These are phyloP conservation scores for Patagioenas fasciata DNA, from an alignment of 2,113 vertebrate genomes.

Conservation along the genomic window DNA sequence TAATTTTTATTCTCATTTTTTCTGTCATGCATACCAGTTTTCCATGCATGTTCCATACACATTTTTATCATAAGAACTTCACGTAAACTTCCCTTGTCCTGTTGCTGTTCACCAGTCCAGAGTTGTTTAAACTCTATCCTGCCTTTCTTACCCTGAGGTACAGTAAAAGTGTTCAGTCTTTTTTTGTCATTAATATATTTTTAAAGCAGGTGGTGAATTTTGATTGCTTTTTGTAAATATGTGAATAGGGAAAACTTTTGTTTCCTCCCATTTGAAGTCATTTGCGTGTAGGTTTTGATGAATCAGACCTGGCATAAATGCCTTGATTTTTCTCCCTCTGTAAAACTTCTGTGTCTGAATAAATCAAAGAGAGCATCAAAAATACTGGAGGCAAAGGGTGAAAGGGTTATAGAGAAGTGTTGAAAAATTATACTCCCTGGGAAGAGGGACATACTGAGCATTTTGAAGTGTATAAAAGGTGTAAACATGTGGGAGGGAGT, in stretches of 20 bases:
- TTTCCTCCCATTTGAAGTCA: constrained; percentile 7
- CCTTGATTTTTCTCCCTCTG: background rate
- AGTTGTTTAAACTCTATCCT: background rate
- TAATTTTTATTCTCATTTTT: constrained; percentile 6
- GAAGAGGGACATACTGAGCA: constrained; percentile 22
- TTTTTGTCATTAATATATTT: background rate
- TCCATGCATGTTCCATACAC: background rate
- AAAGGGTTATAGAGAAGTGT: background rate
- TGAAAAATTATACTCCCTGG: constrained; percentile 11
- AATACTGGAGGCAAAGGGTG: background rate
- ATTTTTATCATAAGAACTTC: constrained; percentile 4
- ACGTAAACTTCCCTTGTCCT: constrained; percentile 24
- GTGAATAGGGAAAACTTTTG: background rate
- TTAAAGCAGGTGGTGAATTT: background rate
- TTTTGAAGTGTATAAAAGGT: constrained; percentile 43
- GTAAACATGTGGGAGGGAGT: background rate
- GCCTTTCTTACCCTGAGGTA: background rate
- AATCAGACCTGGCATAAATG: background rate
- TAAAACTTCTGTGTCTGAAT: constrained; percentile 24
- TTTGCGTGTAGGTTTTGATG: background rate
- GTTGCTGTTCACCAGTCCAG: background rate
- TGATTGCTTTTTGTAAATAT: constrained; percentile 7
- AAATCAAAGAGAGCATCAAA: constrained; percentile 36
- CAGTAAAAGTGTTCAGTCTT: background rate
- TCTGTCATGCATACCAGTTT: background rate